Conservation (phyloP, 2,888 invertebrate genomes). For the Orthonevra nobilis region DNA sequence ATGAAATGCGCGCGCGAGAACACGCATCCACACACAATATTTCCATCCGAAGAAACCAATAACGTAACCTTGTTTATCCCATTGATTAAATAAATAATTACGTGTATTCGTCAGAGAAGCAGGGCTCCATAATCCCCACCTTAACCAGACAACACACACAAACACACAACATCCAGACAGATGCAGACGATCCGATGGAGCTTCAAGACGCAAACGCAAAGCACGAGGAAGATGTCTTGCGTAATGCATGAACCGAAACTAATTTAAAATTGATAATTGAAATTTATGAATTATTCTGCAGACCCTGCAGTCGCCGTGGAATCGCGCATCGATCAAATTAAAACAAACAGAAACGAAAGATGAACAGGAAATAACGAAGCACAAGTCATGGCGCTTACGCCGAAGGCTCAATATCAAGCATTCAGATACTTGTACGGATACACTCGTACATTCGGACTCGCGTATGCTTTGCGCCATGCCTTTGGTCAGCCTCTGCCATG, state of each 20-base stretch:
- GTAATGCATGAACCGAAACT: conserved; percentile 67
- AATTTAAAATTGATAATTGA: conserved; percentile 70
- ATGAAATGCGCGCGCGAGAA: conserved; percentile 59
- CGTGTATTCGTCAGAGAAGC: conserved; percentile 32
- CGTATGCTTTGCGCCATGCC: no score
- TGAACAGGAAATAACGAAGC: conserved; percentile 67
- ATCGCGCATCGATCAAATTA: conserved; percentile 69
- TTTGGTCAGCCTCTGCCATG: background rate
- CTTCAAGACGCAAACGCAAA: background rate
- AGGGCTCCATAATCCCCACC: conserved; percentile 21
- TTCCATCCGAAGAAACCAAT: conserved; percentile 58
- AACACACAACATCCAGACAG: background rate
- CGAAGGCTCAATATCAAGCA: conserved; percentile 46
- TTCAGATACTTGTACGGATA: no score
- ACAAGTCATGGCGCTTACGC: conserved; percentile 60
- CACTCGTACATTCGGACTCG: no score
- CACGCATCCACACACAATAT: conserved; percentile 28
- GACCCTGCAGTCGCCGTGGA: conserved; percentile 50
- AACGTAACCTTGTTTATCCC: conserved; percentile 67
- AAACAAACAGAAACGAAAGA: conserved; percentile 68
- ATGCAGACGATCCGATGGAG: no score
- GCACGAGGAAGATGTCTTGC: conserved; percentile 52
- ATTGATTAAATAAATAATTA: conserved; percentile 68
- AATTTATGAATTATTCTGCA: conserved; percentile 67
- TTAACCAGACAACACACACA: background rate